Evolutionary conservation across 2,797 vertebrate species (phyloP), one percentile per base, ranked within the genome.

Genomic region (Poecilia wingei): DNA sequence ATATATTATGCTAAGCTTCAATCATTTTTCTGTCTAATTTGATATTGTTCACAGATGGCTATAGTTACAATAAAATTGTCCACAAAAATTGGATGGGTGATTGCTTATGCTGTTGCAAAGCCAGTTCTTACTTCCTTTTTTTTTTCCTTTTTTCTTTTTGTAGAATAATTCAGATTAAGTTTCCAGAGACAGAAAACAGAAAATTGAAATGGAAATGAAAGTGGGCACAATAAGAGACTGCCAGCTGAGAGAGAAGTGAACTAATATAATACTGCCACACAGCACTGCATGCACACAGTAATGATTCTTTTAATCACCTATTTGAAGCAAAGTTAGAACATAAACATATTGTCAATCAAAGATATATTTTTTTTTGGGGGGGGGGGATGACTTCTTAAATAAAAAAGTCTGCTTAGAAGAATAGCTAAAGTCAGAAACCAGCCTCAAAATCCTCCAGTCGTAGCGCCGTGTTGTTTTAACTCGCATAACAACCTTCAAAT

Each of bases 161-260:
- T 20, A 93, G 95, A 92, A 94, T 94, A 96, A 96, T 96, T 95
- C 93, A 95, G 96, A 96, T 96, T 96, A 96, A 95, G 96, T 87
- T 94, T 96, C 95, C 95, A 91, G 90, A 94, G 93, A 95, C 89
- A 95, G 93, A 95, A 96, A 97, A 92, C 94, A 69, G 96, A 96
- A 98, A 97, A 97, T 95, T 96, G 93, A 98, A 97, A 97, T 97
- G 97, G 94, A 97, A 98, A 97, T 96, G 93, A 96, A 77, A 96
- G 94, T 95, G 93, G 89, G 92, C 91, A 95, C 95, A 95, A 89
- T 86, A 90, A 88, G 82, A 82, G 93, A 95, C 91, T 83, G 89
- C 84, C 85, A 88, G 88, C 79, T 78, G 85, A 87, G 86, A 84
- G 84, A 89, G 88, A 86, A 76, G 80, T 53, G 72, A 79, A 89